These are phyloP conservation scores for Polydrusus pterygomalis DNA, from an alignment of 2,888 invertebrate species.

Conservation along the genomic window DNA sequence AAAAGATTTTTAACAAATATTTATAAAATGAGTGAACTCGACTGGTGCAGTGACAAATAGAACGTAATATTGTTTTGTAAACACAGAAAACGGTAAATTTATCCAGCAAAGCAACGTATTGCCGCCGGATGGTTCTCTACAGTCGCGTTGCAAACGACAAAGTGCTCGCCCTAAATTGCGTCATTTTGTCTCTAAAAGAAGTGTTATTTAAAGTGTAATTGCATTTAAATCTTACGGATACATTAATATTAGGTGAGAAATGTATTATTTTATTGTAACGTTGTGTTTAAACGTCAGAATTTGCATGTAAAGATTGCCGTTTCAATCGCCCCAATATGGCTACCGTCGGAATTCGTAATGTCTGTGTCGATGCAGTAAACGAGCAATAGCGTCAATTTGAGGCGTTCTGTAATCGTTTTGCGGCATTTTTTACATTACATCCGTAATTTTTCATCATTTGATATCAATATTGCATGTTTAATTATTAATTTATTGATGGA, in stretches of 20 bases:
- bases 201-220: constrained; percentile 62
- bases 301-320: constrained; percentile 74
- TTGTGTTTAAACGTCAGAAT: constrained; percentile 73
- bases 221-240: constrained; percentile 57
- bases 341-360: constrained; percentile 69
- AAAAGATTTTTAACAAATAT: constrained; percentile 49
- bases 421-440: constrained; percentile 52
- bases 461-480: constrained; percentile 16
- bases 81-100: constrained; percentile 45
- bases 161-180: constrained; percentile 60
- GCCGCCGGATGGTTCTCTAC: constrained; percentile 65
- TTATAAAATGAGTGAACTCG: constrained; percentile 64
- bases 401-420: constrained; percentile 44
- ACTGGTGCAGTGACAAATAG: constrained; percentile 37
- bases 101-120: constrained; percentile 49
- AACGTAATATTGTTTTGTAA: constrained; percentile 20
- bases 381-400: constrained; percentile 50
- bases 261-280: constrained; percentile 55
- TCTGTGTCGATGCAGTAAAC: constrained; percentile 54
- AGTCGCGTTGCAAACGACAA: constrained; percentile 54
- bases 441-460: constrained; percentile 28
- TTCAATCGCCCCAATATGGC: constrained; percentile 70
- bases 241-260: constrained; percentile 55
- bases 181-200: constrained; percentile 63
- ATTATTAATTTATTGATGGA: constrained; percentile 35